Base-by-base conservation (phyloP, 2,888 invertebrate species). In the Eilema sororculum region DNA sequence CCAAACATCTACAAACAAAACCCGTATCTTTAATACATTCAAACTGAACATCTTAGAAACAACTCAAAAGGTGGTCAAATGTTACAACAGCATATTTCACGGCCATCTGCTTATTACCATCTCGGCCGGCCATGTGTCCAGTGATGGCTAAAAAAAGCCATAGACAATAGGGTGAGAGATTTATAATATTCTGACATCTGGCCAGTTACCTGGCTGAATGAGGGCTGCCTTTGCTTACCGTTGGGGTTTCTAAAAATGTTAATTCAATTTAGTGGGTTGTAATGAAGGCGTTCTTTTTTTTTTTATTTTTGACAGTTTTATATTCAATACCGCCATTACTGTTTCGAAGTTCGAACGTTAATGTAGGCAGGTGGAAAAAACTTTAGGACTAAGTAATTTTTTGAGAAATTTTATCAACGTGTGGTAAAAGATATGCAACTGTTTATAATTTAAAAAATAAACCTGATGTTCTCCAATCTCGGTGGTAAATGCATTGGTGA, bases 181-280 rank as follows among this genome's bases (percentile, higher is more conserved):
- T 93, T 93, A 93, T 90, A 88, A 86, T 85, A 75, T 82, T 86
- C 80, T 77, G 86, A 90, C 93, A 93, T 93, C 93, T 93, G 93
- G 91, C 84, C 83, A 60, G 68, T 84, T 91, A 92, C 90, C 90
- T 88, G 89, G 81, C 70, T 37, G 84, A 87, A 88, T 83, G 81
- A 72, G 79, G 80, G 79, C 72, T 74, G 65, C 74, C 70, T 72
- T 73, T 72, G 71, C 79, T 60, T 69, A 75, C 59, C 41, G 73
- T 77, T 74, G 68, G 72, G 75, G 64, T 72, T 80, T 71, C 52
- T 66, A 67, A 73, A 79, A 71, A 70, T 76, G 67, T 67, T 76
- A 79, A 79, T 81, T 81, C 74, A 81, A 81, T 81, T 73, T 72
- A 33, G 58, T 65, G 20, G 41, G 33, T 65, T 69, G 69, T 69